Base-by-base conservation (phyloP, 2,888 invertebrate species). In the Clunio marinus region DNA sequence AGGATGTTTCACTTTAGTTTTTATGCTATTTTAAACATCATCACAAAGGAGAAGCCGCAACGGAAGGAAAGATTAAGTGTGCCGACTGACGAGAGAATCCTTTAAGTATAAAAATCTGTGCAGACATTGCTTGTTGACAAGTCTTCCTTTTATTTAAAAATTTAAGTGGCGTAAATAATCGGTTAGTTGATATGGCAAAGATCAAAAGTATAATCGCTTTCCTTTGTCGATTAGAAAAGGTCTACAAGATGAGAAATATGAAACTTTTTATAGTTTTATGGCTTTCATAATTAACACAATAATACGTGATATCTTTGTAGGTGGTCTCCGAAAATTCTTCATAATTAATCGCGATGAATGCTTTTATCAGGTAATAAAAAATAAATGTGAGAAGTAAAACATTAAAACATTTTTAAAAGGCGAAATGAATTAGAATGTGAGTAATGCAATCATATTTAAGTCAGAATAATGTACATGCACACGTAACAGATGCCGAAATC, bases 121-220 rank as follows among this genome's bases (percentile, higher is more conserved):
- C 13, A 13, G 45, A 45, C 27, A 27, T n/a, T n/a, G 15, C 27
- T 4, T 57, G 22, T 57, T 57, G 57, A 57, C 57, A 57, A 3
- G 20, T 15, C n/a, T 7, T 17, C 10, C 57, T 10, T 20, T n/a
- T n/a, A n/a, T n/a, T n/a, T n/a, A n/a, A n/a, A n/a, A n/a, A n/a
- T 27, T 27, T 57, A 27, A 57, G 57, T 57, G 13, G 57, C 25
- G 57, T 57, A 57, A 57, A 57, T 57, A 57, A 57, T 57, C 13
- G 45, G 15, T 17, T 45, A 17, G 4, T 45, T 45, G 45, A 45
- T 45, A 32, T 13, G 35, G 35, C 45, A 45, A 13, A 45, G 45
- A 45, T n/a, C n/a, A n/a, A n/a, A n/a, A n/a, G n/a, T n/a, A n/a
- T n/a, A n/a, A n/a, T n/a, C n/a, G n/a, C n/a, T n/a, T n/a, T n/a